A percentile compares a stretch with the other conserved stretches of the same genome.
phyloP scores from a whole-genome alignment of 2,888 invertebrate species.

The Nomada fabriciana region DNA sequence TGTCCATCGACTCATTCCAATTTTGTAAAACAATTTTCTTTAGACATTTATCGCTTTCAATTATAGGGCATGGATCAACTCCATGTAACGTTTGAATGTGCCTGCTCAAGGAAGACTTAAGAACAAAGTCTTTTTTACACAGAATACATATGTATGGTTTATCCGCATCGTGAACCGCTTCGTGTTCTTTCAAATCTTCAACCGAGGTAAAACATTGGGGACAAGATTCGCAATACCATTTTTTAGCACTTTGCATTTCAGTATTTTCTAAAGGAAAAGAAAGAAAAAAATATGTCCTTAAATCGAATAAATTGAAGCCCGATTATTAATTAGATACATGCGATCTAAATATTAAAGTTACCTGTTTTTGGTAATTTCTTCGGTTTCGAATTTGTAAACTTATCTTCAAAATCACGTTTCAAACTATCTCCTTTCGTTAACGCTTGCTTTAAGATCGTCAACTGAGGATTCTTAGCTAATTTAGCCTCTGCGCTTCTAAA shows the following conservation, averaged over 20 bases:
- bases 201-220: constrained; percentile 78
- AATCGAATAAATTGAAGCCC: constrained; percentile 54
- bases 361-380: constrained; percentile 80
- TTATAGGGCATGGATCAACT: constrained; percentile 84
- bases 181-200: constrained; percentile 80
- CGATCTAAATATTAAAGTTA: constrained; percentile 74
- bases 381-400: constrained; percentile 75
- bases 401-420: constrained; percentile 79
- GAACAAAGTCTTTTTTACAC: constrained; percentile 85
- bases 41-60: constrained; percentile 80
- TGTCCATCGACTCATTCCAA: constrained; percentile 68
- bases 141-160: constrained; percentile 85
- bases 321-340: constrained; percentile 35
- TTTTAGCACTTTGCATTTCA: constrained; percentile 74
- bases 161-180: constrained; percentile 77
- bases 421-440: constrained; percentile 78
- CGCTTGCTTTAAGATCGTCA: constrained; percentile 83
- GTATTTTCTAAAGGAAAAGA: constrained; percentile 60
- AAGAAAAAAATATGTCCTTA: neutral
- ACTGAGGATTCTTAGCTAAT: constrained; percentile 83
- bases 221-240: constrained; percentile 81
- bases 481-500: constrained; percentile 84
- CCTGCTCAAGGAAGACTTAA: constrained; percentile 84
- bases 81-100: constrained; percentile 86
- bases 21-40: constrained; percentile 73